Evolutionary conservation across 1,140 invertebrate genomes (phyloP).

Genomic region (Aphelinus atriplicis): DNA sequence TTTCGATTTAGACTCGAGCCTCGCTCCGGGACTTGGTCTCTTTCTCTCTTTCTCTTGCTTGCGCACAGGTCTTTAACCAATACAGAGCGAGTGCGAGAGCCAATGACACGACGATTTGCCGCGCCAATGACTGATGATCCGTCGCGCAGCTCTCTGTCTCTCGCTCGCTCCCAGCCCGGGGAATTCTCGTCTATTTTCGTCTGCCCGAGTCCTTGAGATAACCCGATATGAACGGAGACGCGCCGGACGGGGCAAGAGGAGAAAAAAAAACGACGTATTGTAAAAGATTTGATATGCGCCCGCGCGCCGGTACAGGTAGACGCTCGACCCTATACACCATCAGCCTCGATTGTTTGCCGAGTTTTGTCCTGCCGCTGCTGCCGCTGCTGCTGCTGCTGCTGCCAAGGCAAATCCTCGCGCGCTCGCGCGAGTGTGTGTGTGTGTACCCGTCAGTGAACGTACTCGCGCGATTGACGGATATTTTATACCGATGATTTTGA

Average conservation of each 20-base stretch:
- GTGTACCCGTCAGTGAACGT: neutral
- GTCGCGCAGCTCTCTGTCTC: conserved; percentile 4
- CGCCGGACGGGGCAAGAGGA: no score
- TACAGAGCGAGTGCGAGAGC: conserved; percentile 18
- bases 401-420: neutral
- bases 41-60: neutral
- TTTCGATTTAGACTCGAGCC: conserved; percentile 34
- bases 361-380: neutral
- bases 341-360: neutral
- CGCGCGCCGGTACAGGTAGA: no score
- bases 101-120: conserved; percentile 46
- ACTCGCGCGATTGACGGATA: no score
- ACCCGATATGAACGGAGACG: neutral
- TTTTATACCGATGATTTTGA: no score
- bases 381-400: neutral
- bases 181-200: neutral
- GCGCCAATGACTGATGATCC: conserved; percentile 42
- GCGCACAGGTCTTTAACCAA: neutral
- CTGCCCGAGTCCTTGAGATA: conserved; percentile 13
- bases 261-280: neutral
- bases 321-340: neutral
- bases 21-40: neutral
- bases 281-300: neutral
- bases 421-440: conserved; percentile 6
- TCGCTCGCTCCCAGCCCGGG: neutral